Percentiles rank a stretch among this genome's conserved stretches.
These are phyloP conservation scores for Antechinus flavipes DNA, from an alignment of 2,113 vertebrate genomes.

Conservation along the genomic window DNA sequence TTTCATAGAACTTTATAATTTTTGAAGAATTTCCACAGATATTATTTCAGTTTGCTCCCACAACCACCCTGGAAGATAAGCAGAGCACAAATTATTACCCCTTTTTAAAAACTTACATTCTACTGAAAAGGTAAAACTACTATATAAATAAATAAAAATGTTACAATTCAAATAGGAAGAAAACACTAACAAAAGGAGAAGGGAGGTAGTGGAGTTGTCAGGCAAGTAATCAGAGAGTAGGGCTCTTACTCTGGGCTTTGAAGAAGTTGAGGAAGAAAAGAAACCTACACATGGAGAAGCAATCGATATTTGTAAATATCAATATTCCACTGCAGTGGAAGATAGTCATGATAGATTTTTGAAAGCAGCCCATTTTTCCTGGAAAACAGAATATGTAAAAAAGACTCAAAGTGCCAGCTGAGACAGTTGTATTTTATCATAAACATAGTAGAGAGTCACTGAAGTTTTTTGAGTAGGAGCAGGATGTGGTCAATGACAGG, in stretches of 20 bases:
- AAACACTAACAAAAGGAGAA: not conserved
- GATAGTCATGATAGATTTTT: not conserved
- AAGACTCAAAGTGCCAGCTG: not conserved
- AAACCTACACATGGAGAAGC: not conserved
- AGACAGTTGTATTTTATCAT: not conserved
- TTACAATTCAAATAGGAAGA: not conserved
- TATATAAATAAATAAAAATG: not conserved
- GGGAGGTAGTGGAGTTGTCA: not conserved
- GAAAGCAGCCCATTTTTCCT: not conserved
- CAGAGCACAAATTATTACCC: not conserved
- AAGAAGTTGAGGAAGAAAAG: not conserved
- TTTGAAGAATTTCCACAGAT: slow-evolving; percentile 26
- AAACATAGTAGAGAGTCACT: not conserved
- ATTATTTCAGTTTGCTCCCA: not conserved
- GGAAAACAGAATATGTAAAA: not conserved
- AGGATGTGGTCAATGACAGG: not conserved
- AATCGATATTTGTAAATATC: not conserved
- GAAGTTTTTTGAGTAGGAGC: not conserved
- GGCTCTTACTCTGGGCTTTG: not conserved
- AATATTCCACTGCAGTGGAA: not conserved
- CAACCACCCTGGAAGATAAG: not conserved
- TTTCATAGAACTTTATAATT: not conserved
- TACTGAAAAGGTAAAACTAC: not conserved
- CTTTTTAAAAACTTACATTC: not conserved
- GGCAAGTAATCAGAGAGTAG: not conserved